phyloP scores from a whole-genome alignment of 2,888 invertebrate genomes.

The Hipparchia sbordonii region DNA sequence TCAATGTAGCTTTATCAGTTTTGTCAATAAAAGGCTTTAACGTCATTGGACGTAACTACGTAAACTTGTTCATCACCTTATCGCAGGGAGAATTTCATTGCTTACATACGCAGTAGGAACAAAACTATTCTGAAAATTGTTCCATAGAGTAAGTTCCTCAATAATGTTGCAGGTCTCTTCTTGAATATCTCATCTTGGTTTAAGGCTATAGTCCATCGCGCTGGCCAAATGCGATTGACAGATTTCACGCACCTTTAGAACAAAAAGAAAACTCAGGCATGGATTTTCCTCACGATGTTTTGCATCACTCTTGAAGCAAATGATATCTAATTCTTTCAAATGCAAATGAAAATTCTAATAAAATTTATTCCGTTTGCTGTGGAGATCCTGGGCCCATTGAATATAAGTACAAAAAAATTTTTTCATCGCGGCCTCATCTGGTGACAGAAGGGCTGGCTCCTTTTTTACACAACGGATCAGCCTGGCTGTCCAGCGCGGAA shows the following conservation, averaged over 20 bases:
- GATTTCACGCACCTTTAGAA: neutral
- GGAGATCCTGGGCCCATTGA: no score
- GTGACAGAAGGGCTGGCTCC: no score
- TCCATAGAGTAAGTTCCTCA: neutral
- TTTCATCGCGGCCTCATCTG: no score
- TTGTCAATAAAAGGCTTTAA: conserved; percentile 22
- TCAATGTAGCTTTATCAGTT: conserved; percentile 27
- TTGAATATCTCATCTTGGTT: no score
- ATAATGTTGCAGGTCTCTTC: neutral
- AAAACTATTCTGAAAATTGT: neutral
- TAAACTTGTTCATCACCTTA: conserved; percentile 24
- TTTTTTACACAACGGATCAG: no score
- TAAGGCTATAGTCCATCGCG: neutral
- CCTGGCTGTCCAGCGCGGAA: no score
- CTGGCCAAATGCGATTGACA: neutral
- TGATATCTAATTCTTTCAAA: no score
- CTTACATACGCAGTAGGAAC: neutral
- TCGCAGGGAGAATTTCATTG: conserved; percentile 14
- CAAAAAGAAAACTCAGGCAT: neutral
- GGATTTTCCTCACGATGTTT: no score
- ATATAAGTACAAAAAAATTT: no score
- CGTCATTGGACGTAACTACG: conserved; percentile 19
- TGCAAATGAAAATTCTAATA: no score
- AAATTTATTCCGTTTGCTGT: no score
- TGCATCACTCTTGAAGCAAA: no score